Base-by-base conservation (phyloP, 2,797 vertebrate genomes). In the Diplodus sargus region DNA sequence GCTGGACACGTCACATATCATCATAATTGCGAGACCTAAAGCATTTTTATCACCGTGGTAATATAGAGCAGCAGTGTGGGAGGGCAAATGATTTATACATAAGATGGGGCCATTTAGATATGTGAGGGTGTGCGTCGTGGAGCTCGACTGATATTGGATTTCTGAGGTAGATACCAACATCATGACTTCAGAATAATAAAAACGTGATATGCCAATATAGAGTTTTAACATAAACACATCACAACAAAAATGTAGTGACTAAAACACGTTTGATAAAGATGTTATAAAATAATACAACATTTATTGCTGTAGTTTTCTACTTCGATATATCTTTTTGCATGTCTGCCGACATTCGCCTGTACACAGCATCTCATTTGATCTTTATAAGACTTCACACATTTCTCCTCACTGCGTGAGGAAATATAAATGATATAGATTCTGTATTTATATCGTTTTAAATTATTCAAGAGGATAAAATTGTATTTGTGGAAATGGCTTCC, bases 1-100 rank as follows among this genome's bases (percentile, higher is more conserved):
- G 23, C 67, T 42, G 64, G 58, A 74, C 56, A 56, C 9, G 5
- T 54, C 45, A 63, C 68, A 78, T 75, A 77, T 88, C 76, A 85
- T 84, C 67, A 34, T 75, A 69, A 89, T 74, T 72, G 69, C 70
- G 16, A 11, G 54, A 69, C 39, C 11, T 72, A 20, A 85, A 82
- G 13, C 30, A 34, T 71, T 25, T 79, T 65, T 57, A 79, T 81
- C 43, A 48, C 66, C 0, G 0, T 23, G 20, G 47, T 62, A 13
- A 70, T 66, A 48, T 57, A 52, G 14, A 60, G 78, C 58, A 71
- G 56, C 20, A 57, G 13, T 22, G 73, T 20, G n/a, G 47, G 56
- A 54, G 39, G 78, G 71, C 39, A 17, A 53, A 43, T n/a, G 43
- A 70, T 70, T 78, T 61, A 53, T 28, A 34, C 22, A 11, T 52